A percentile compares a stretch with the other conserved stretches of the same genome.
phyloP scores from a whole-genome alignment of 2,113 vertebrate species.

The Mustelus asterias region DNA sequence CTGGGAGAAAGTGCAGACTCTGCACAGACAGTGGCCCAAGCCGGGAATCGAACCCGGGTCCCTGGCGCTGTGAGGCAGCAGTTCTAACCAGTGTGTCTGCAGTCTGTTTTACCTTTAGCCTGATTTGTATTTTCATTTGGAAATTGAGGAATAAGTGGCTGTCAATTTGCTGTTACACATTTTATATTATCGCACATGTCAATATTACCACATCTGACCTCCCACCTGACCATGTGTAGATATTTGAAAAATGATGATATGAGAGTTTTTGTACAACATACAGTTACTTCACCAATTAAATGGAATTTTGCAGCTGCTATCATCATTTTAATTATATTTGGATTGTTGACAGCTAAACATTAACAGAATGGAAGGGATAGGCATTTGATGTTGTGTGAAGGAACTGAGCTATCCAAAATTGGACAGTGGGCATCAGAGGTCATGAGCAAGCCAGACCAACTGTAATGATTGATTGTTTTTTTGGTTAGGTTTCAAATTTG shows the following conservation, averaged over 20 bases:
- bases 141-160: background rate
- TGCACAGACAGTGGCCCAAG: too few species aligned
- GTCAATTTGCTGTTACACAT: background rate
- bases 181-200: background rate
- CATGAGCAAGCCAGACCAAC: background rate
- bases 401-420: background rate
- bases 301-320: background rate
- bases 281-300: background rate
- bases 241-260: background rate
- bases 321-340: background rate
- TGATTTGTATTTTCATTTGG: background rate
- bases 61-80: too few species aligned
- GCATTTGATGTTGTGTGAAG: background rate
- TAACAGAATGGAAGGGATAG: background rate
- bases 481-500: background rate
- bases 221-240: background rate
- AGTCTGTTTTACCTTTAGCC: background rate
- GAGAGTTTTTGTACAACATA: background rate
- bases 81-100: background rate
- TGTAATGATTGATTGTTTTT: background rate
- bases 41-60: too few species aligned
- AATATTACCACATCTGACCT: background rate
- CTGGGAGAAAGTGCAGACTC: too few species aligned
- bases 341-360: background rate
- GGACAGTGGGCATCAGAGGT: background rate